phyloP scores from a whole-genome alignment of 2,113 vertebrate species.

The Ceyx melanurus region DNA sequence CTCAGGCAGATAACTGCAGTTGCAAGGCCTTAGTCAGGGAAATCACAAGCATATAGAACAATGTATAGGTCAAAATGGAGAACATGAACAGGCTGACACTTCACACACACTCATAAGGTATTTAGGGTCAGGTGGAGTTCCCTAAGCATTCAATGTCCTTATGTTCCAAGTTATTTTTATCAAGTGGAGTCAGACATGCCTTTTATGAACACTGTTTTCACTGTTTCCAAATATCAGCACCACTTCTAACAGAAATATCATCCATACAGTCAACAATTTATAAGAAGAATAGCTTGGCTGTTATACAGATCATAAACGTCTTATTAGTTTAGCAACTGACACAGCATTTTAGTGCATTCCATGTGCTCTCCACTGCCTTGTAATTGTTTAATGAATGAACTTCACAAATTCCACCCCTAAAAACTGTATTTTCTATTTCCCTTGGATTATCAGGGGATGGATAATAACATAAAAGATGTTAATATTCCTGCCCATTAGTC shows the following conservation, averaged over 20 bases:
- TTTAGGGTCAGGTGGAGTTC: neutral
- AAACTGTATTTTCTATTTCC: neutral
- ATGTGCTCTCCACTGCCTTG: neutral
- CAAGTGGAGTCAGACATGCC: neutral
- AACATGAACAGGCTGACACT: neutral
- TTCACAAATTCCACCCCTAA: neutral
- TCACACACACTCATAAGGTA: neutral
- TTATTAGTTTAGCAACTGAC: neutral
- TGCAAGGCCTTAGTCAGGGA: neutral
- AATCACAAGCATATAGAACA: neutral
- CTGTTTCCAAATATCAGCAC: neutral
- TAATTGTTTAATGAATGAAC: constrained; percentile 32
- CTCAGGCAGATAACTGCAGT: neutral
- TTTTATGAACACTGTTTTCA: neutral
- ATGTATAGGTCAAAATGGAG: neutral
- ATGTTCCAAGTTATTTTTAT: neutral
- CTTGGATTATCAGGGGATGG: neutral
- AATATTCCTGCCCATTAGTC: constrained; percentile 36
- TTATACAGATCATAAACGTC: neutral
- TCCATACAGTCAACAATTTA: neutral
- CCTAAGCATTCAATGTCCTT: neutral
- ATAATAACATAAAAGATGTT: constrained; percentile 13
- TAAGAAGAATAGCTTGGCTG: neutral
- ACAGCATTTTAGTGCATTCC: neutral
- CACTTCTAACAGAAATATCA: neutral